phyloP scores from a whole-genome alignment of 2,888 invertebrate genomes.

The Escarpia spicata region DNA sequence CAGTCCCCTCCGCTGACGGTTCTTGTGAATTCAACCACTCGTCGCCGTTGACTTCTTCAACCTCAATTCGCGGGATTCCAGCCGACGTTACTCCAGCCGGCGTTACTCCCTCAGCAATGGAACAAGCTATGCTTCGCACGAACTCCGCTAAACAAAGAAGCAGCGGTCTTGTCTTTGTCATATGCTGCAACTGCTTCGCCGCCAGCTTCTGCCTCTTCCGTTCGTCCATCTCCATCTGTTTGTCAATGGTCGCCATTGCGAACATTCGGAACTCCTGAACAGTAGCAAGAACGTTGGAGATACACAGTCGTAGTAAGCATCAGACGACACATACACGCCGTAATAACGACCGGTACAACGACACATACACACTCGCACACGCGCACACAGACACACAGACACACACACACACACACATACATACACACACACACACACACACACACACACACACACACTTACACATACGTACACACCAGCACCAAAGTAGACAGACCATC shows the following conservation, averaged over 20 bases:
- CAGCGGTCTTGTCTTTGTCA: background rate
- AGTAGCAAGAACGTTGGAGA: conserved; percentile 28
- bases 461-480: too few relatives aligned
- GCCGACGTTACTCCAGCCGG: background rate
- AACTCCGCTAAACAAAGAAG: background rate
- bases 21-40: background rate
- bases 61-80: background rate
- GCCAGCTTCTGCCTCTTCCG: background rate
- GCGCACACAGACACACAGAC: too few relatives aligned
- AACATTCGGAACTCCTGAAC: conserved; percentile 46
- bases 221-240: conserved; percentile 39
- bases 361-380: too few relatives aligned
- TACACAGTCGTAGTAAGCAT: background rate
- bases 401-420: too few relatives aligned
- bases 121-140: background rate
- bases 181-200: background rate
- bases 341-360: background rate
- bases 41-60: background rate
- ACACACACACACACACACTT: too few relatives aligned
- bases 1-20: background rate
- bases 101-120: background rate
- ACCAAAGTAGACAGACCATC: too few relatives aligned
- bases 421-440: too few relatives aligned
- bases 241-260: conserved; percentile 48
- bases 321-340: background rate